phyloP scores from a whole-genome alignment of 1,140 invertebrate genomes.

The Vanessa tameamea region DNA sequence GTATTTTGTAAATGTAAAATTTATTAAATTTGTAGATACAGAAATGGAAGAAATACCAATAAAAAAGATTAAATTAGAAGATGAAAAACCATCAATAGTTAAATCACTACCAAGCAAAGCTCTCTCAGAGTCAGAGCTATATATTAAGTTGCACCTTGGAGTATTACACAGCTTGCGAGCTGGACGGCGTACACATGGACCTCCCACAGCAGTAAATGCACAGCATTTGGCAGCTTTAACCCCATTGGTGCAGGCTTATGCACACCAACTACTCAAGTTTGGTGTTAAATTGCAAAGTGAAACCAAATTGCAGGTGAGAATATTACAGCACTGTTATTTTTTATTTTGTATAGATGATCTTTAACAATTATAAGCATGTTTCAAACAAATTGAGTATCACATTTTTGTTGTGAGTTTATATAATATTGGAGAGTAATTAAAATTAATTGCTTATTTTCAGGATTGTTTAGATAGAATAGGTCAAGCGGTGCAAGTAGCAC shows the following conservation, averaged over 20 bases:
- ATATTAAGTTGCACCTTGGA: conserved; percentile 84
- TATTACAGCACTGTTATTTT: background rate
- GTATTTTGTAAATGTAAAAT: background rate
- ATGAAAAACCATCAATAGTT: conserved; percentile 46
- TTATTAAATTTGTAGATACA: conserved; percentile 44
- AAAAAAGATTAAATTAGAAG: conserved; percentile 75
- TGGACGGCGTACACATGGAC: conserved; percentile 72
- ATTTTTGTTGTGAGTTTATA: too few species aligned
- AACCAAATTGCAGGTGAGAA: conserved; percentile 60
- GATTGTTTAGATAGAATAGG: conserved; percentile 86
- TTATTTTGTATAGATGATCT: too few species aligned
- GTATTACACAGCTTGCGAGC: conserved; percentile 83
- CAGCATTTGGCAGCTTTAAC: conserved; percentile 81
- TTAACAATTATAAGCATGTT: too few species aligned
- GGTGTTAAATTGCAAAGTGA: conserved; percentile 55
- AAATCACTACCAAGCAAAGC: conserved; percentile 57
- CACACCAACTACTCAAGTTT: conserved; percentile 57
- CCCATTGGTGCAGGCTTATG: conserved; percentile 71
- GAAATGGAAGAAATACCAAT: conserved; percentile 62
- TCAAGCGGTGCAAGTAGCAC: conserved; percentile 87
- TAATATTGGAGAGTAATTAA: background rate
- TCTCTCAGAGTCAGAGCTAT: conserved; percentile 73
- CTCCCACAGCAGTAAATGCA: conserved; percentile 81
- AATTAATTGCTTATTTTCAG: conserved; percentile 51
- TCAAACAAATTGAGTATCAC: too few species aligned